Evolutionary conservation across 2,888 invertebrate genomes (phyloP).

Genomic region (Proisotoma minuta): DNA sequence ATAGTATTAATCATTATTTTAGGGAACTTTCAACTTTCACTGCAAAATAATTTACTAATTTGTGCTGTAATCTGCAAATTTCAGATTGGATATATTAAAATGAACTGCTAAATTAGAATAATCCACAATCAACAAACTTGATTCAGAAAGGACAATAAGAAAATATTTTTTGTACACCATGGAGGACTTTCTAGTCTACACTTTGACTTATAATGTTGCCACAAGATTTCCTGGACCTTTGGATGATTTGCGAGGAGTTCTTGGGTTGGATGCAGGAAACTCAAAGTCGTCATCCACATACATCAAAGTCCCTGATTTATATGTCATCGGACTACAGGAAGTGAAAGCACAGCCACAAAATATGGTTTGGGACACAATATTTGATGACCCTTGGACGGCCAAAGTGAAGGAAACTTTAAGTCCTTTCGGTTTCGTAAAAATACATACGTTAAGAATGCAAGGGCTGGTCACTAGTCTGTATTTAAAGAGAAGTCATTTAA

Average conservation of each 20-base stretch:
- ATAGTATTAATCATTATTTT: too few relatives aligned
- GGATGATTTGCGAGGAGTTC: slow-evolving; percentile 66
- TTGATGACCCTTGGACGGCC: slow-evolving; percentile 77
- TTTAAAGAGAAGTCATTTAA: slow-evolving; percentile 70
- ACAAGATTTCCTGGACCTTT: slow-evolving; percentile 62
- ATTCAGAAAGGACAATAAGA: too few relatives aligned
- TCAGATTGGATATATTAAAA: too few relatives aligned
- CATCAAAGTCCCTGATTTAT: slow-evolving; percentile 73
- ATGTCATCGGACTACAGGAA: slow-evolving; percentile 81
- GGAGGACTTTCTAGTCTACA: slow-evolving; percentile 57
- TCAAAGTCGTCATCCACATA: slow-evolving; percentile 52
- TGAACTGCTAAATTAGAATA: too few relatives aligned
- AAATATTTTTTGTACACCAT: too few relatives aligned
- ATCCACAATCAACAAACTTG: too few relatives aligned
- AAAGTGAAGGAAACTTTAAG: slow-evolving; percentile 41
- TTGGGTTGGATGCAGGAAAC: slow-evolving; percentile 62
- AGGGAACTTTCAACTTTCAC: too few relatives aligned
- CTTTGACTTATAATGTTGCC: slow-evolving; percentile 88
- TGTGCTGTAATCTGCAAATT: too few relatives aligned
- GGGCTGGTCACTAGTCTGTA: slow-evolving; percentile 77
- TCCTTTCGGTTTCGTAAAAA: slow-evolving; percentile 56
- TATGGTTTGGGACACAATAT: slow-evolving; percentile 71
- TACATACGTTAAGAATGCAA: slow-evolving; percentile 75
- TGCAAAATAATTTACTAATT: too few relatives aligned
- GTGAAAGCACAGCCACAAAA: slow-evolving; percentile 83